Base-by-base conservation (phyloP, 2,113 vertebrate species). In the Penelope pileata region DNA sequence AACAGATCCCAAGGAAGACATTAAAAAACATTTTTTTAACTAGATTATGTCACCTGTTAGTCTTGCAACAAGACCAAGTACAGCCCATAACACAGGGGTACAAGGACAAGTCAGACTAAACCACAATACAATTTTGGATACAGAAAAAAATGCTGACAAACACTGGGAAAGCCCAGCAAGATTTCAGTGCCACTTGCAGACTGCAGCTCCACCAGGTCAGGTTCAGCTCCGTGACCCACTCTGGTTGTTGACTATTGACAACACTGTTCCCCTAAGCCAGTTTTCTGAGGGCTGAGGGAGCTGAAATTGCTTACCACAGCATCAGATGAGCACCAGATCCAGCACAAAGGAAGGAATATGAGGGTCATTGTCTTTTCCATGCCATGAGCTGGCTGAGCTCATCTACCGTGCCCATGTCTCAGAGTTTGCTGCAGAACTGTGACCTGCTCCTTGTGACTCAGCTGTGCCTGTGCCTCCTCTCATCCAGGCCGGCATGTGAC, bases 231-330 rank as follows among this genome's bases (percentile, higher is more conserved):
- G 22, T 3, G 56, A 79, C 16, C 11, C 64, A 73, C 40, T 9
- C 34, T 91, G 4, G 0, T 62, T 19, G 73, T 66, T 43, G 47
- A 34, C 69, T 77, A 62, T 40, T 53, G 81, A 42, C 51, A 66
- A 86, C 10, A 24, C 30, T 58, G 48, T 12, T 67, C 32, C 70
- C 68, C 53, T 68, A 12, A 9, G n/a, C 67, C 80, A 13, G 29
- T 88, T 77, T 94, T 64, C 58, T 27, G 40, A 83, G 54, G 40
- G 48, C 77, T 93, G 12, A 51, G 40, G 27, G 77, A 91, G 72
- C 79, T 86, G 63, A 48, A 83, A 88, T 24, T 7, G 53, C 68
- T 76, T 67, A 54, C 58, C 38, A 32, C 75, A 51, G 79, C 51
- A 24, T 72, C 75, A 88, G 88, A 26, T 10, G 23, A 79, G 30